Conservation (phyloP, 2,797 vertebrate genomes). For the Rhinella marina region DNA sequence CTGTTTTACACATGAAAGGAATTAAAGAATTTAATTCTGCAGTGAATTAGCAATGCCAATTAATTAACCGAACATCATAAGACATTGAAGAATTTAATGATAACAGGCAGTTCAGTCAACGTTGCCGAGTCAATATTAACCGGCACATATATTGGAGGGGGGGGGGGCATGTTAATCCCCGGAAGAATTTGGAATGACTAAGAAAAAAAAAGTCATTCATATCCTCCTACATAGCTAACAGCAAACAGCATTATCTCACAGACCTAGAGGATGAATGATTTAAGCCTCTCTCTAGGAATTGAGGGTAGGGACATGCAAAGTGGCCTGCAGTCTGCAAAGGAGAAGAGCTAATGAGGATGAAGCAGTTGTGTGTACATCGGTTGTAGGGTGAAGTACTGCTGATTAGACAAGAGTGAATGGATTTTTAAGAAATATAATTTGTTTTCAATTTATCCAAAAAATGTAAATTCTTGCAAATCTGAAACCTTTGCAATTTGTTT, state of each 20-base stretch:
- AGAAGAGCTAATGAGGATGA: background rate
- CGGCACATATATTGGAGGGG: background rate
- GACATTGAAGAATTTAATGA: slow-evolving; percentile 36
- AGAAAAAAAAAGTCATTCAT: background rate
- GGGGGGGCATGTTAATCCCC: background rate
- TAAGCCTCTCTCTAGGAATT: slow-evolving; percentile 19
- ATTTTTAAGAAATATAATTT: too few relatives aligned
- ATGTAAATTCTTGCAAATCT: too few relatives aligned
- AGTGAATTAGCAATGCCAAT: slow-evolving; percentile 65
- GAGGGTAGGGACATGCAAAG: background rate
- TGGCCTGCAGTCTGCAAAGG: background rate
- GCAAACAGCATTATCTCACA: background rate
- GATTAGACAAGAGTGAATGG: too few relatives aligned
- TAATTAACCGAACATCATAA: slow-evolving; percentile 58
- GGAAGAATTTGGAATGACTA: background rate
- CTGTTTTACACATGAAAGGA: slow-evolving; percentile 48
- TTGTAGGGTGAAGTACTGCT: too few relatives aligned
- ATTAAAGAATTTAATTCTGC: slow-evolving; percentile 55
- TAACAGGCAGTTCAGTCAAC: background rate
- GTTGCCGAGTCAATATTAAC: slow-evolving; percentile 6
- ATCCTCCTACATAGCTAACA: background rate
- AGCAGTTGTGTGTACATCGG: too few relatives aligned
- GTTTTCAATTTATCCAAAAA: too few relatives aligned
- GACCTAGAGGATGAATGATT: background rate
- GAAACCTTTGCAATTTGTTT: too few relatives aligned